A percentile compares a stretch with the other conserved stretches of the same genome.
These are phyloP conservation scores for Rosalia funebris DNA, from an alignment of 2,888 invertebrate species.

Conservation along the genomic window DNA sequence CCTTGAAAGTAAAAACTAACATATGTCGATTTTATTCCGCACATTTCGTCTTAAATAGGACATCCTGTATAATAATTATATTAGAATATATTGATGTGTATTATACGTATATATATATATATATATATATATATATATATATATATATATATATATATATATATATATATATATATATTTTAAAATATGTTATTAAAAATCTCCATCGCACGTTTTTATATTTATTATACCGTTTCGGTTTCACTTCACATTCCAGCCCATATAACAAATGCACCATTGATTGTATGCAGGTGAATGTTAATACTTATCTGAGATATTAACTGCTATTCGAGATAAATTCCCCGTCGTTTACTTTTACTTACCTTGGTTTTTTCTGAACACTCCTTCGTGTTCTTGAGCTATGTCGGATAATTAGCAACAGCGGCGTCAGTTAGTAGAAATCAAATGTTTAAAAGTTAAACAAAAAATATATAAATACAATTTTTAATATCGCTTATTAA, in stretches of 20 bases:
- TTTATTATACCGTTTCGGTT: too few relatives aligned
- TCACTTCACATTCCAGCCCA: constrained; percentile 11
- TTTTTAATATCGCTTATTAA: not conserved
- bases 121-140: too few relatives aligned
- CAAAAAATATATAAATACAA: not conserved
- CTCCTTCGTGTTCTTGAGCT: constrained; percentile 9
- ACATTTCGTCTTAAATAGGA: too few relatives aligned
- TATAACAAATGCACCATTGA: constrained; percentile 1
- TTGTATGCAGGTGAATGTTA: constrained; percentile 8
- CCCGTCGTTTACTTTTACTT: constrained; percentile 21
- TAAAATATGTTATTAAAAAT: too few relatives aligned
- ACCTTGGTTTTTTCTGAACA: constrained; percentile 23
- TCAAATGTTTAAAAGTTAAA: not conserved
- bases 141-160: too few relatives aligned
- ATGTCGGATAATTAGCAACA: not conserved
- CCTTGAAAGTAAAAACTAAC: too few relatives aligned
- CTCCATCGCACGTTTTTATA: too few relatives aligned
- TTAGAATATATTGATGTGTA: too few relatives aligned
- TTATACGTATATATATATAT: too few relatives aligned
- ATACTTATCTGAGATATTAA: not conserved
- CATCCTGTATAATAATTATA: too few relatives aligned
- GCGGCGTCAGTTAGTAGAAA: not conserved
- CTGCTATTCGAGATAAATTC: constrained; percentile 1
- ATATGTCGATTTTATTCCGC: too few relatives aligned
- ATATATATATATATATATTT: too few relatives aligned